phyloP scores from a whole-genome alignment of 2,888 invertebrate genomes.

The Dichetophora obliterata region DNA sequence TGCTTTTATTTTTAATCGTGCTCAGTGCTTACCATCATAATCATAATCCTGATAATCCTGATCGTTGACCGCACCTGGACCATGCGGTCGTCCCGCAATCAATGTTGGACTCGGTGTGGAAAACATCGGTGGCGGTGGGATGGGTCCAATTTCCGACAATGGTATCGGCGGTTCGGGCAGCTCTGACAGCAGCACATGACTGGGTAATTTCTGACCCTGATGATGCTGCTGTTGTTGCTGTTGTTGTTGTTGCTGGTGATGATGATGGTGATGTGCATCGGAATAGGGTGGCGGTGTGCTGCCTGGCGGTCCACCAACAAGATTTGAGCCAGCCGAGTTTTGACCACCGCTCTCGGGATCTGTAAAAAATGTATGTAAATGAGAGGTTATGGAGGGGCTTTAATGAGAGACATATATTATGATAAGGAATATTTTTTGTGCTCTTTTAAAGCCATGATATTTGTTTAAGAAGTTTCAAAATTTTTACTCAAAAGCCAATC shows the following conservation, averaged over 20 bases:
- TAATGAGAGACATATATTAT: neutral
- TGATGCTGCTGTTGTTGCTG: conserved; percentile 60
- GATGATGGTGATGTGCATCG: conserved; percentile 63
- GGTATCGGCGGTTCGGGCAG: conserved; percentile 93
- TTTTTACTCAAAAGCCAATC: no score
- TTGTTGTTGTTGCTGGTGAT: conserved; percentile 48
- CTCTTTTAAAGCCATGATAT: no score
- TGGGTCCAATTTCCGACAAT: conserved; percentile 92
- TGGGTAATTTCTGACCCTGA: conserved; percentile 50
- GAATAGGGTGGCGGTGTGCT: conserved; percentile 67
- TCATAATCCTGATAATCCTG: conserved; percentile 73
- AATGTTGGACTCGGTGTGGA: conserved; percentile 86
- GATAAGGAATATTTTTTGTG: neutral
- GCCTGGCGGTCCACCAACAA: conserved; percentile 66
- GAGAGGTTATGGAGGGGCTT: conserved; percentile 23
- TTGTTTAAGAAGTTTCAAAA: no score
- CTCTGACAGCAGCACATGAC: conserved; percentile 83
- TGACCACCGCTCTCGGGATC: conserved; percentile 74
- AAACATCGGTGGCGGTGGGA: conserved; percentile 96
- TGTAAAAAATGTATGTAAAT: conserved; percentile 61
- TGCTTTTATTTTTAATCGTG: neutral
- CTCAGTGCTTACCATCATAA: conserved; percentile 74
- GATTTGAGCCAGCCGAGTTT: conserved; percentile 51
- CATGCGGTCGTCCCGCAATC: conserved; percentile 72
- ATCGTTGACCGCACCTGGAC: conserved; percentile 68